phyloP scores from a whole-genome alignment of 2,113 vertebrate species.

The Sceloporus undulatus region DNA sequence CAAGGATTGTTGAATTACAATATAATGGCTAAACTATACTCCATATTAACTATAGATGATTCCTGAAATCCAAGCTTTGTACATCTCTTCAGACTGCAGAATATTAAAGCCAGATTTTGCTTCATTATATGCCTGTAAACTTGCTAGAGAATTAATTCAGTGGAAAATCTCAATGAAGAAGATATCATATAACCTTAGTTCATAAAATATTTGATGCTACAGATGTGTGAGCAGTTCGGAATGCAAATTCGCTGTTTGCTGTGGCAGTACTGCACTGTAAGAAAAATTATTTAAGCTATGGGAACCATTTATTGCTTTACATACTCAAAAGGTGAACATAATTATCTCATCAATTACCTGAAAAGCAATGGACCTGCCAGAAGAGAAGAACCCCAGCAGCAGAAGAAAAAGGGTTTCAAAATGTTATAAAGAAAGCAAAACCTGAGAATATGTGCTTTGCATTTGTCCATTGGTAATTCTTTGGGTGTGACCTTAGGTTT shows the following conservation, averaged over 20 bases:
- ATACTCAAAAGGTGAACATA: conserved; percentile 60
- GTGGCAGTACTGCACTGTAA: conserved; percentile 33
- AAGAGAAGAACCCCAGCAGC: not conserved
- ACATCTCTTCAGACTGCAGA: not conserved
- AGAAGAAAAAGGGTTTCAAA: conserved; percentile 35
- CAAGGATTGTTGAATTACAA: not conserved
- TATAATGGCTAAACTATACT: not conserved
- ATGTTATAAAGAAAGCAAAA: not conserved
- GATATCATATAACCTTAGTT: not conserved
- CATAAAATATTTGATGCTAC: conserved; percentile 13
- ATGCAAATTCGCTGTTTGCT: not conserved
- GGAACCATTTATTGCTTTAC: conserved; percentile 63
- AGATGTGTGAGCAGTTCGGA: conserved; percentile 17
- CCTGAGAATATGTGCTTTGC: conserved; percentile 17
- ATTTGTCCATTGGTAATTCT: not conserved
- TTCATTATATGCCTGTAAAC: not conserved
- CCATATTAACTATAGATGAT: not conserved
- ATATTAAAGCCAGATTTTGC: not conserved
- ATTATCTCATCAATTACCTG: conserved; percentile 68
- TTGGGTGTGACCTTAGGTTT: not conserved
- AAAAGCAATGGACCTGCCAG: conserved; percentile 46
- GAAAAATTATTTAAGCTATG: conserved; percentile 55
- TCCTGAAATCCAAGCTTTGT: not conserved
- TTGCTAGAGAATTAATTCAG: not conserved
- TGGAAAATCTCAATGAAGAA: not conserved